These are phyloP conservation scores for Spodoptera frugiperda DNA, from an alignment of 1,140 invertebrate genomes.

Conservation along the genomic window DNA sequence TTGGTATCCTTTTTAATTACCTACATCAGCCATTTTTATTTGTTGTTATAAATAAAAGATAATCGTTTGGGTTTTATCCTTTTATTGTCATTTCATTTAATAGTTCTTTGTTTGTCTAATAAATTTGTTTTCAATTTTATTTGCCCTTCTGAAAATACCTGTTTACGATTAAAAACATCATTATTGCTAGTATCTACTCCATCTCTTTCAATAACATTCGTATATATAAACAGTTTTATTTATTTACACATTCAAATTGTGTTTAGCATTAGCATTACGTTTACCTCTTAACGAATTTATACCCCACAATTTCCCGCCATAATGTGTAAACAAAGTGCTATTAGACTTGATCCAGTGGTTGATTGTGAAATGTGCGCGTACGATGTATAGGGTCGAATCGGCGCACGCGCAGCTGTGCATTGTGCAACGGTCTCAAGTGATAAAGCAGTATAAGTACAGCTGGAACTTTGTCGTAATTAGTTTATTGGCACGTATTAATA, in stretches of 20 bases:
- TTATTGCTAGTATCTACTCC: no score
- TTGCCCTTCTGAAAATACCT: no score
- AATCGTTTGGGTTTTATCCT: not conserved
- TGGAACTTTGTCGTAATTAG: slow-evolving; percentile 34
- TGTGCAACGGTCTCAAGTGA: slow-evolving; percentile 41
- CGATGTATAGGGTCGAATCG: not conserved
- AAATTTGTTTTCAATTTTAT: no score
- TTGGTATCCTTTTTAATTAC: not conserved
- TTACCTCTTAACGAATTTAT: slow-evolving; percentile 18
- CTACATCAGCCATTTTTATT: not conserved
- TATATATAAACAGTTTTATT: not conserved
- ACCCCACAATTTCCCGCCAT: slow-evolving; percentile 19
- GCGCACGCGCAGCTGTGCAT: slow-evolving; percentile 45
- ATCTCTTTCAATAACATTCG: no score
- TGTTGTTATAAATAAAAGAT: not conserved
- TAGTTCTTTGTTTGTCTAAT: no score
- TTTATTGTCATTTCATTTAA: not conserved
- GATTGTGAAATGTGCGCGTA: slow-evolving; percentile 45
- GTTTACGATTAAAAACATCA: no score
- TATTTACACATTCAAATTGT: slow-evolving; percentile 30
- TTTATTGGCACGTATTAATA: slow-evolving; percentile 17
- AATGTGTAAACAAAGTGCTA: slow-evolving; percentile 16
- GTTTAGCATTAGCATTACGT: slow-evolving; percentile 20
- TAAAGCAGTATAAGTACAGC: slow-evolving; percentile 33
- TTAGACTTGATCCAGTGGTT: slow-evolving; percentile 11